Evolutionary conservation across 1,140 invertebrate genomes (phyloP), one percentile per base, ranked within the genome.

Genomic region (Bilobella aurantiaca): DNA sequence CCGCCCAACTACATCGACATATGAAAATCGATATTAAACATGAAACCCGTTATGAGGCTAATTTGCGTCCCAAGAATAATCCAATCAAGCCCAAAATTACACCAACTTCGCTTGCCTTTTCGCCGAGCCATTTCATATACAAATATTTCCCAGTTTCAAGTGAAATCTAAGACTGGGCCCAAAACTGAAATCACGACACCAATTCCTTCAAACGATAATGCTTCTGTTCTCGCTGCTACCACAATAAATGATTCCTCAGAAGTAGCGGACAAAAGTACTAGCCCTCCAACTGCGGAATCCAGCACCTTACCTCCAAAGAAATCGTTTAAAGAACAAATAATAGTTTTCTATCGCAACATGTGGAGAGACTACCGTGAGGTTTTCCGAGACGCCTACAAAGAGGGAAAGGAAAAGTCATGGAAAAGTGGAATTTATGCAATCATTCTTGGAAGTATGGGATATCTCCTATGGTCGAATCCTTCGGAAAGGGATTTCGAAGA

Each of bases 401-500:
- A 79, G 60, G 74, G 74, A 37, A 76, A 75, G 66, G 68, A 67
- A 14, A 69, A 70, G 12, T 79, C 79, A 59, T 14, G 72, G 5
- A 79, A 79, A 68, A 69, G 78, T 23, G 37, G 46, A 0, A 27
- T 66, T 12, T 69, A 69, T 49, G 25, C 68, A 8, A 49, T 46
- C 3, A 18, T 69, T 1, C 21, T 66, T 28, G 66, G 63, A 23
- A 61, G 32, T 37, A 16, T 70, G 1, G 31, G 47, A 3, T 74
- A 23, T 74, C 76, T 67, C 74, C 74, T 67, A 14, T 64, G 27
- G 23, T 60, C 61, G 27, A 90, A 89, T 79, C 88, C 89, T 21
- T 79, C 81, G 71, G 84, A 87, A 75, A 69, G 75, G 1, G 79
- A 79, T 72, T 90, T 85, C 73, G 78, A 80, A 66, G 79, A 84